Evolutionary conservation across 1,140 invertebrate species (phyloP), one percentile per base, ranked within the genome.

Genomic region (Brachionus manjavacas): DNA sequence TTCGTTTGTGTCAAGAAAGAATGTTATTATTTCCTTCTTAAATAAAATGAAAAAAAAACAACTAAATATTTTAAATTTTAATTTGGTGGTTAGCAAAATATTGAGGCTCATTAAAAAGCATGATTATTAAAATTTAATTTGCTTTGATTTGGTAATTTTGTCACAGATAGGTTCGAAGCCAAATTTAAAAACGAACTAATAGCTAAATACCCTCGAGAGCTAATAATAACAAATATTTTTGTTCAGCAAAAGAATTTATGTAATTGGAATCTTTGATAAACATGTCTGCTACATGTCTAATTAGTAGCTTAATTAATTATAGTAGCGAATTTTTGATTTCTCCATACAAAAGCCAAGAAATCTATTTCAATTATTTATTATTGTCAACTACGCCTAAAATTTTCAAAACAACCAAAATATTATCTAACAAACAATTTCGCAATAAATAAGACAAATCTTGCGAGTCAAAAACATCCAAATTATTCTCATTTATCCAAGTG

Each of bases 381-480:
- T 72, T 72, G 16, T 72, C 20, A 72, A 72, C 0, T 16, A 41
- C n/a, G 11, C 68, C 39, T 20, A 72, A 72, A 39, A 72, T 72
- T 11, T 72, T 72, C 23, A 39, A 72, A 72, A 72, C n/a, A 72
- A 39, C 39, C n/a, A 72, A 72, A 20, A 72, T 43, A 9, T 72
- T 72, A 41, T 72, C 31, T 12, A 72, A 72, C n/a, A 72, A 72
- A 72, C 16, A 72, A 72, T 46, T 14, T 20, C 41, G 41, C n/a
- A 72, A 9, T 72, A 72, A 41, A 72, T 20, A 72, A 72, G 16
- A 4, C 2, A 72, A 2, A 72, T 72, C 11, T 41, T 72, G 31
- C 35, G 68, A 72, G 39, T 72, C 68, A 39, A 72, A 72, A 72
- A 72, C 8, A 39, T 72, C 7, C 35, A 72, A 72, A 72, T 72